Conservation (phyloP, 2,888 invertebrate genomes). For the Caenorhabditis sp. region DNA sequence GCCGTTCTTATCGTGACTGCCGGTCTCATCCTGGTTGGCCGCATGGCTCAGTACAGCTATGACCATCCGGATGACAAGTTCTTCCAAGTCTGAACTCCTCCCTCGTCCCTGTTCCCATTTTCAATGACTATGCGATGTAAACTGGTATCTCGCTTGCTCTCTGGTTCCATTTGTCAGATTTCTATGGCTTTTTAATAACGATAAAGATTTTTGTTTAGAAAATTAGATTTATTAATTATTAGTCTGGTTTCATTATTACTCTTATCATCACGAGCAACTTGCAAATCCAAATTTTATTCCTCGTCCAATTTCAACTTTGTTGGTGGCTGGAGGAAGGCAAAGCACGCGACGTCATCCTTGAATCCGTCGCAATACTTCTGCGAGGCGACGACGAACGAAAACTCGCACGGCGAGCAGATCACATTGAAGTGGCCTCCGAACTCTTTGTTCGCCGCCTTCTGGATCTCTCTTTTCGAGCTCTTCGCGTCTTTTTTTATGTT, state of each 20-base stretch:
- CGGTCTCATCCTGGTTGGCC: constrained; percentile 74
- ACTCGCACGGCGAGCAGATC: constrained; percentile 67
- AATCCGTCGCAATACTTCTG: constrained; percentile 68
- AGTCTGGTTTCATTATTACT: constrained; percentile 5
- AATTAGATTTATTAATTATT: constrained; percentile 8
- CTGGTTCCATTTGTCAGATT: constrained; percentile 41
- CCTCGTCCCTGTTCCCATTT: constrained; percentile 3
- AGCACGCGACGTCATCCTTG: constrained; percentile 64
- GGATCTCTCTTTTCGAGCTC: constrained; percentile 73
- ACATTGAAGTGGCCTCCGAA: constrained; percentile 67
- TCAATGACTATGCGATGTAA: constrained; percentile 33
- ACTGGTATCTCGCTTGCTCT: constrained; percentile 50
- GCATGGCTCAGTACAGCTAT: constrained; percentile 71
- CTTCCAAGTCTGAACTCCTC: constrained; percentile 32
- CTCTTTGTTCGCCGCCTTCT: constrained; percentile 74
- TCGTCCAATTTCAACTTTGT: constrained; percentile 47
- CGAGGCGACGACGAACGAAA: constrained; percentile 66
- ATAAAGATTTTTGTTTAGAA: constrained; percentile 9
- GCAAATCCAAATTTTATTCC: constrained; percentile 1
- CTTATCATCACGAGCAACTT: constrained; percentile 9
- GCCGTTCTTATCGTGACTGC: constrained; percentile 72
- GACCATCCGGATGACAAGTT: constrained; percentile 62
- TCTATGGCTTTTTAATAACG: constrained; percentile 39
- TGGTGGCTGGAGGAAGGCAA: constrained; percentile 62
- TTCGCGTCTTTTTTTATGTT: constrained; percentile 73